A percentile compares a stretch with the other conserved stretches of the same genome.
Conservation (phyloP, 2,888 invertebrate species). For the Troilus luridus region DNA sequence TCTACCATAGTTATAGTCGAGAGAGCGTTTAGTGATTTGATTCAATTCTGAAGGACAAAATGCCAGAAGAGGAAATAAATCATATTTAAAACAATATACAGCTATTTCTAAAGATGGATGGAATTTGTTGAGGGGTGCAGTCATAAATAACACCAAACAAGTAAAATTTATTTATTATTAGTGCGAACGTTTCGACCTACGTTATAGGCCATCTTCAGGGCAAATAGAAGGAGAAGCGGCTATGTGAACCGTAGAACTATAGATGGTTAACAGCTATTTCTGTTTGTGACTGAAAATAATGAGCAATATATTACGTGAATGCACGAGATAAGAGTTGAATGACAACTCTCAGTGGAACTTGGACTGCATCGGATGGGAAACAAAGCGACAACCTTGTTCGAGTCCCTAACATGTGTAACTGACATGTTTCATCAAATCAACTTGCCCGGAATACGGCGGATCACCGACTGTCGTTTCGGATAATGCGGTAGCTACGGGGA, state of each 20-base stretch:
- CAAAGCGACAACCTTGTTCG: constrained; percentile 30
- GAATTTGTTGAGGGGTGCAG: no score
- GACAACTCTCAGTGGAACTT: not conserved
- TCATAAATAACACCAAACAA: no score
- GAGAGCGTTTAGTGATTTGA: not conserved
- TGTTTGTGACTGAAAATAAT: not conserved
- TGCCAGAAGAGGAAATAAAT: not conserved
- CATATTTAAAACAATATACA: not conserved
- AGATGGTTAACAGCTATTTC: not conserved
- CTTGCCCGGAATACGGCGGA: not conserved
- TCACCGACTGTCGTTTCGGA: not conserved
- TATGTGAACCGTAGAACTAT: no score
- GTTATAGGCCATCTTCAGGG: no score
- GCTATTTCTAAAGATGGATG: no score
- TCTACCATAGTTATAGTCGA: no score
- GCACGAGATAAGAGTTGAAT: not conserved
- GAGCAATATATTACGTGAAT: not conserved
- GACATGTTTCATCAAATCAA: constrained; percentile 34
- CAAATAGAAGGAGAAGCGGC: no score
- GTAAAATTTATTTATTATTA: no score
- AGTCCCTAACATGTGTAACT: constrained; percentile 43
- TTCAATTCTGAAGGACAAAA: not conserved
- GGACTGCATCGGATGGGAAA: constrained; percentile 13
- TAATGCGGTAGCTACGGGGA: not conserved
- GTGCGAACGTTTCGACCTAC: no score